Percentiles rank a stretch among this genome's conserved stretches.
Conservation (phyloP, 2,888 invertebrate species). For the Colostygia pectinataria region DNA sequence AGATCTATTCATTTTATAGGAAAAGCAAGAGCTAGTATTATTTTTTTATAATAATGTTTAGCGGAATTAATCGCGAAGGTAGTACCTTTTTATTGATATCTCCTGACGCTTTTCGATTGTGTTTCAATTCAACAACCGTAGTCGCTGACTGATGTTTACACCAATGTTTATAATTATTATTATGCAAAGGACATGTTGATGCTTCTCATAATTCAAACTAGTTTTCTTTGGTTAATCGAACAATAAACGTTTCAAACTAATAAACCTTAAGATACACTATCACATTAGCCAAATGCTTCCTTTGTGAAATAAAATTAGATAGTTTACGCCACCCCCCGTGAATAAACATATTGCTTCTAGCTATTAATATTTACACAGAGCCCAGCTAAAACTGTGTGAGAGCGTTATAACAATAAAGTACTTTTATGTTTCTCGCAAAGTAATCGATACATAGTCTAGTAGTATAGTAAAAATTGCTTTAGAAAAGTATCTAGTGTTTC, state of each 20-base stretch:
- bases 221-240: constrained; percentile 5
- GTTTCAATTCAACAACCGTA: no score
- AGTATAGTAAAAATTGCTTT: constrained; percentile 1
- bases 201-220: constrained; percentile 9
- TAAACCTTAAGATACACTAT: constrained; percentile 3
- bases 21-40: no score
- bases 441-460: constrained; percentile 7
- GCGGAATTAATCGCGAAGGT: no score
- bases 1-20: no score
- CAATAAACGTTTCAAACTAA: constrained; percentile 12
- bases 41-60: no score
- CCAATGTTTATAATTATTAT: no score
- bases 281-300: constrained; percentile 26
- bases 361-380: constrained; percentile 28
- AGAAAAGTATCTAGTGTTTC: no score
- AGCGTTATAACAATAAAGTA: constrained; percentile 22
- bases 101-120: no score
- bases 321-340: constrained; percentile 30
- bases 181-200: constrained; percentile 3
- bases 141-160: no score
- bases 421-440: constrained; percentile 9
- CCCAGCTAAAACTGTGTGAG: constrained; percentile 13
- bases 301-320: constrained; percentile 31
- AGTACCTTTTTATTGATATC: no score
- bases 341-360: constrained; percentile 24